Evolutionary conservation across 2,797 vertebrate genomes (phyloP).

Genomic region (Mus minutoides): DNA sequence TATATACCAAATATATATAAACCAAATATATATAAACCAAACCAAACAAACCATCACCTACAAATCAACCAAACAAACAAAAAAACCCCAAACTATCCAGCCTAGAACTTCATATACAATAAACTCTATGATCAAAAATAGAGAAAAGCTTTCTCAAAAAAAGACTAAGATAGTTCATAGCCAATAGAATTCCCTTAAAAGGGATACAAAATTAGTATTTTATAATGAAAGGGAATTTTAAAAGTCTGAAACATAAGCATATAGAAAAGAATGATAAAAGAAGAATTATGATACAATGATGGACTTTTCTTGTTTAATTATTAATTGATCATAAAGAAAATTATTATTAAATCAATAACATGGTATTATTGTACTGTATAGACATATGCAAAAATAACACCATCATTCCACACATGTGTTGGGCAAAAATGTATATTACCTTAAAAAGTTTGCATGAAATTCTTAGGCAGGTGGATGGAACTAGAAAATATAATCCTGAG

Average conservation of each 20-base stretch:
- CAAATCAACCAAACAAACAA: neutral
- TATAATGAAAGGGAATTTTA: neutral
- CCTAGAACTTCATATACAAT: neutral
- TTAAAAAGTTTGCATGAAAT: no score
- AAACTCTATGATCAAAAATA: neutral
- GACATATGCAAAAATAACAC: neutral
- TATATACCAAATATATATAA: no score
- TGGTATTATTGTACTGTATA: neutral
- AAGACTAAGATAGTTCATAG: neutral
- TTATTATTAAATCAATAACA: neutral
- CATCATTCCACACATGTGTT: no score
- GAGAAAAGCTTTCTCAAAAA: neutral
- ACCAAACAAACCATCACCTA: neutral
- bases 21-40: no score
- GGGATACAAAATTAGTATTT: neutral
- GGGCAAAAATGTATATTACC: no score
- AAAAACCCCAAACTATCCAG: neutral
- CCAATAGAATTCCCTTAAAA: neutral
- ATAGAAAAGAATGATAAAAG: neutral
- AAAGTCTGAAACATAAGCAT: neutral
- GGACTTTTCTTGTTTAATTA: neutral
- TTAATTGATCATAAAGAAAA: conserved; percentile 10
- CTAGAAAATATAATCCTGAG: no score
- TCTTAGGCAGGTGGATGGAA: no score
- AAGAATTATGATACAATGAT: conserved; percentile 11